Conservation (phyloP, 2,797 vertebrate species). For the Thalassophryne amazonica region DNA sequence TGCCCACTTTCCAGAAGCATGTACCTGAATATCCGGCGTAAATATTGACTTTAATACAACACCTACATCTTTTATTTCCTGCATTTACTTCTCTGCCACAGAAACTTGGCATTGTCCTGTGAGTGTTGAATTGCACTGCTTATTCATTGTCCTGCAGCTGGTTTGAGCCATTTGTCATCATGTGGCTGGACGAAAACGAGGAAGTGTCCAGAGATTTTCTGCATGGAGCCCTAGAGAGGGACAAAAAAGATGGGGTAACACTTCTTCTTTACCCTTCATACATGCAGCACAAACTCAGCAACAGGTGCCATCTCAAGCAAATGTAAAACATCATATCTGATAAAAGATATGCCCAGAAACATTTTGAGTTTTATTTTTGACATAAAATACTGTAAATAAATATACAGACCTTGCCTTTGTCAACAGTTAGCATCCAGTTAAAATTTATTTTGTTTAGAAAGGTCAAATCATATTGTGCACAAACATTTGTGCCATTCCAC, state of each 20-base stretch:
- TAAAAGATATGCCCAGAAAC: too few species aligned
- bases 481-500: constrained; percentile 14
- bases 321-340: too few species aligned
- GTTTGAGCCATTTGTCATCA: constrained; percentile 97
- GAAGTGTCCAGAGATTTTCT: constrained; percentile 96
- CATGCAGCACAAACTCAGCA: background rate
- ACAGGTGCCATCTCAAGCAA: background rate
- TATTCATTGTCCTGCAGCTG: constrained; percentile 75
- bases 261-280: background rate
- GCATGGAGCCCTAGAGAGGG: constrained; percentile 91
- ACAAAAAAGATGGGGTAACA: constrained; percentile 96
- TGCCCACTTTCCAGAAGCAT: constrained; percentile 86
- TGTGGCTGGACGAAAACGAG: constrained; percentile 98
- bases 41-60: constrained; percentile 27
- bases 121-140: too few species aligned
- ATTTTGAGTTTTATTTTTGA: too few species aligned
- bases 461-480: too few species aligned
- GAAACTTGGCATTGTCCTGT: constrained; percentile 9
- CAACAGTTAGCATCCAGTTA: too few species aligned
- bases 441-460: too few species aligned
- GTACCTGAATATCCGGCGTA: constrained; percentile 90
- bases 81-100: background rate
- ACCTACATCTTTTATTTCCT: background rate
- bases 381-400: too few species aligned
- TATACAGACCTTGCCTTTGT: too few species aligned